Evolutionary conservation across 2,113 vertebrate species (phyloP).

Genomic region (Caranx ignobilis): DNA sequence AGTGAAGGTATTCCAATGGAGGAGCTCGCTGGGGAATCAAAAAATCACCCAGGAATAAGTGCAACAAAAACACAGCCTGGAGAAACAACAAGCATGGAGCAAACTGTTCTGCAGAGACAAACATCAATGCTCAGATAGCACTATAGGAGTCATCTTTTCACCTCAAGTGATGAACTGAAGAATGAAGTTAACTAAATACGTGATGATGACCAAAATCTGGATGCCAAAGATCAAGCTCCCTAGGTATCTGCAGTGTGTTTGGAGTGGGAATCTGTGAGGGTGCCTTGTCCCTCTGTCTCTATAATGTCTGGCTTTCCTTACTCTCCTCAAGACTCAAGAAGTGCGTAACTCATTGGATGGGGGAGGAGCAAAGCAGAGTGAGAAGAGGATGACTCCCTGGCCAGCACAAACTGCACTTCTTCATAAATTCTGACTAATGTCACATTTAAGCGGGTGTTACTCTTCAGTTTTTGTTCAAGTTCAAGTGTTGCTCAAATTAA

Average conservation of each 20-base stretch:
- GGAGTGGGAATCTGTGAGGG: constrained; percentile 73
- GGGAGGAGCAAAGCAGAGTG: constrained; percentile 89
- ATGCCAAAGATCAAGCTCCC: constrained; percentile 35
- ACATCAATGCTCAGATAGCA: constrained; percentile 26
- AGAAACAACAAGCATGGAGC: neutral
- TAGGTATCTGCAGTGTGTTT: constrained; percentile 17
- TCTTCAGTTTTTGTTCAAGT: constrained; percentile 34
- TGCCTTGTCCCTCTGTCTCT: constrained; percentile 86
- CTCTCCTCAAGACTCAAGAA: constrained; percentile 91
- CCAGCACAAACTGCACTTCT: constrained; percentile 66
- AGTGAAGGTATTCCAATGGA: constrained; percentile 54
- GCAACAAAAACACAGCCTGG: neutral
- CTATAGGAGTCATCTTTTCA: constrained; percentile 52
- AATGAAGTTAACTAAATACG: constrained; percentile 1
- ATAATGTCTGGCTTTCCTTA: constrained; percentile 86
- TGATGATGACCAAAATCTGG: constrained; percentile 38
- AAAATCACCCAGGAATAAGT: constrained; percentile 21
- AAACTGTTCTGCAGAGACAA: constrained; percentile 29
- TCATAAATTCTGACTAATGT: constrained; percentile 66
- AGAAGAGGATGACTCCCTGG: constrained; percentile 80
- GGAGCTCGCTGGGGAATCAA: constrained; percentile 14
- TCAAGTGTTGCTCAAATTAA: constrained; percentile 39
- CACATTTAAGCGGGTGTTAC: constrained; percentile 27
- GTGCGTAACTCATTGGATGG: constrained; percentile 83
- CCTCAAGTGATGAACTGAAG: constrained; percentile 7